phyloP scores from a whole-genome alignment of 2,888 invertebrate genomes.

The Tipula confusa region DNA sequence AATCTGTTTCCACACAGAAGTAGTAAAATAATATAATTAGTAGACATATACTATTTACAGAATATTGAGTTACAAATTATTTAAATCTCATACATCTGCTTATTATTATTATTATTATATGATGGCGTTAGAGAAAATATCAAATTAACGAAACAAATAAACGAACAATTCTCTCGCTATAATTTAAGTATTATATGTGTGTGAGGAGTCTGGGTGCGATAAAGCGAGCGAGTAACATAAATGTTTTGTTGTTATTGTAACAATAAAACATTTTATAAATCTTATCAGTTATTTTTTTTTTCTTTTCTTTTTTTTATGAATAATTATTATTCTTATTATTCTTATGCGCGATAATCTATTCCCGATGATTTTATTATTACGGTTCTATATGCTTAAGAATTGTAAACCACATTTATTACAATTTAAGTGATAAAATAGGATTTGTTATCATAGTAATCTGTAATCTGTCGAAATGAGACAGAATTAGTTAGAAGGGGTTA shows the following conservation, averaged over 20 bases:
- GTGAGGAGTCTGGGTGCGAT: neutral
- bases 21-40: neutral
- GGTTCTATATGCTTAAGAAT: neutral
- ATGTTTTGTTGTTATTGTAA: neutral
- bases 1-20: neutral
- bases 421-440: neutral
- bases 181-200: too few species aligned
- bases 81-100: neutral
- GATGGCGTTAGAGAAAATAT: slow-evolving; percentile 3
- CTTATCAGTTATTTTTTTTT: neutral
- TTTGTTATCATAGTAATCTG: neutral
- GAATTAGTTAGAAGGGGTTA: neutral
- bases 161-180: neutral
- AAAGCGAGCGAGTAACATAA: neutral
- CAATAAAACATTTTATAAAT: neutral
- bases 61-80: neutral
- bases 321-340: neutral
- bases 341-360: neutral
- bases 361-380: neutral
- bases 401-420: neutral
- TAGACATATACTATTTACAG: neutral
- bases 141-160: neutral
- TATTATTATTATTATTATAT: neutral
- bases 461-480: neutral
- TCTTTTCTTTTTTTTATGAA: neutral